phyloP scores from a whole-genome alignment of 2,888 invertebrate species.

The Amphipyra berbera region DNA sequence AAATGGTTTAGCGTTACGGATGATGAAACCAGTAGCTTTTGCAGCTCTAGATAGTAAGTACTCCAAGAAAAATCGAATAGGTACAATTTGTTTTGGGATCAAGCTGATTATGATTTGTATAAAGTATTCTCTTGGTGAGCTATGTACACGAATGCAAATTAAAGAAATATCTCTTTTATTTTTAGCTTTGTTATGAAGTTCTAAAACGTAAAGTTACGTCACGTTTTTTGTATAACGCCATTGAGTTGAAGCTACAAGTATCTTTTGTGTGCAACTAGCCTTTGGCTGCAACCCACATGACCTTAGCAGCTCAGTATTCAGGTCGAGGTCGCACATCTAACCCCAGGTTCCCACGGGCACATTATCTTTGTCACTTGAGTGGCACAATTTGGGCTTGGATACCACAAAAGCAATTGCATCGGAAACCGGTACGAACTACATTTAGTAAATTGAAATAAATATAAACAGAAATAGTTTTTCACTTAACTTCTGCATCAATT shows the following conservation, averaged over 20 bases:
- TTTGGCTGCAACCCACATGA: slow-evolving; percentile 66
- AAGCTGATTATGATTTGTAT: too few species aligned
- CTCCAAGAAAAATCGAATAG: not conserved
- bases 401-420: slow-evolving; percentile 48
- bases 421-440: slow-evolving; percentile 45
- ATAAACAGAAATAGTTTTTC: slow-evolving; percentile 13
- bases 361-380: slow-evolving; percentile 55
- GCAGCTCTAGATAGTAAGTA: not conserved
- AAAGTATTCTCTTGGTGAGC: too few species aligned
- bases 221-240: not conserved
- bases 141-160: too few species aligned
- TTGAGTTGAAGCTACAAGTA: slow-evolving; percentile 37
- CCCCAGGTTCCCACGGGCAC: slow-evolving; percentile 62
- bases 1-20: too few species aligned
- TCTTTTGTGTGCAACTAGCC: slow-evolving; percentile 52
- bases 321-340: slow-evolving; percentile 77
- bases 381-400: slow-evolving; percentile 52
- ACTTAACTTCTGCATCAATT: slow-evolving; percentile 16
- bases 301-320: slow-evolving; percentile 70
- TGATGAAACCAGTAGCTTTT: too few species aligned
- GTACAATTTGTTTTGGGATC: too few species aligned
- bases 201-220: too few species aligned
- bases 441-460: slow-evolving; percentile 51
- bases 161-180: too few species aligned
- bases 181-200: too few species aligned